These are phyloP conservation scores for Eupelmus urozonus DNA, from an alignment of 2,888 invertebrate genomes.

Conservation along the genomic window DNA sequence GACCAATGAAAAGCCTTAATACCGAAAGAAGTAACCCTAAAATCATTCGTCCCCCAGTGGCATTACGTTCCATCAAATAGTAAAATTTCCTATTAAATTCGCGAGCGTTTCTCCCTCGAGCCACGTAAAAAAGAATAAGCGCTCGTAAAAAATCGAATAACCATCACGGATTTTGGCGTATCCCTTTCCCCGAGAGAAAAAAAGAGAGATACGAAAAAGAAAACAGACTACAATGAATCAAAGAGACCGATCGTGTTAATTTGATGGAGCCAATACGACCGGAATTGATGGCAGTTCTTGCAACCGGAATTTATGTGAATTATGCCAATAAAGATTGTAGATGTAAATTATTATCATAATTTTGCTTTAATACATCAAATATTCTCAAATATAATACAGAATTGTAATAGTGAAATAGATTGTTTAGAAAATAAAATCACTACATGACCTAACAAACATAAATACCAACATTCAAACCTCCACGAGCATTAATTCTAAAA, in stretches of 20 bases:
- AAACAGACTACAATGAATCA: slow-evolving; percentile 2
- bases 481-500: no score
- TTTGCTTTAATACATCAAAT: no score
- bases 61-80: slow-evolving; percentile 45
- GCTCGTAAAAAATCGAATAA: slow-evolving; percentile 22
- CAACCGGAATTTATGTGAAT: neutral
- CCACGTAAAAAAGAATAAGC: slow-evolving; percentile 42
- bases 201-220: neutral
- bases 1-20: slow-evolving; percentile 38
- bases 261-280: neutral
- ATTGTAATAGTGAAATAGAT: no score
- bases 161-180: slow-evolving; percentile 6
- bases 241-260: neutral
- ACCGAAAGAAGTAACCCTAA: slow-evolving; percentile 21
- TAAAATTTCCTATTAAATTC: slow-evolving; percentile 45
- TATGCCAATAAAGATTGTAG: no score
- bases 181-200: neutral
- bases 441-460: no score
- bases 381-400: no score
- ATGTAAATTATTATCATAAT: no score
- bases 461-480: no score
- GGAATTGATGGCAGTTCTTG: neutral
- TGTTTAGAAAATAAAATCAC: no score
- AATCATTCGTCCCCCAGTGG: neutral
- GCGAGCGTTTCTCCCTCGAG: slow-evolving; percentile 30